Evolutionary conservation across 2,113 vertebrate species (phyloP).

Genomic region (Donacobius atricapilla): DNA sequence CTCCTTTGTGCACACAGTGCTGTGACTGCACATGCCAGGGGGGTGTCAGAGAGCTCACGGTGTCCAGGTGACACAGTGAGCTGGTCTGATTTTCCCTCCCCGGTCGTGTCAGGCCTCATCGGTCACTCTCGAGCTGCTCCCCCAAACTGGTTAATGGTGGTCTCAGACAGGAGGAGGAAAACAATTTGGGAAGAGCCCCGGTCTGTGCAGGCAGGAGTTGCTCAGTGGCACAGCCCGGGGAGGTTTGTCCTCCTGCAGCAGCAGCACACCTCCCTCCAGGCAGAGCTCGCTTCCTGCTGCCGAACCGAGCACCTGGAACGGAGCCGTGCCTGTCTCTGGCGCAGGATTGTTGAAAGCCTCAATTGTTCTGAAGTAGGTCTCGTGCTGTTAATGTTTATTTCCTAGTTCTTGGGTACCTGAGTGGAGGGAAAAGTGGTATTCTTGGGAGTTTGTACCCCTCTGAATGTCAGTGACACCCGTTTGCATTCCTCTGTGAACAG

Average conservation of each 20-base stretch:
- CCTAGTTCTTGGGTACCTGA: not conserved
- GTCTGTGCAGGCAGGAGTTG: not conserved
- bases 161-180: not conserved
- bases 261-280: not conserved
- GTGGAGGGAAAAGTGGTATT: not conserved
- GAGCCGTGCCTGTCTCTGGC: not conserved
- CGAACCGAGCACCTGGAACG: accelerated
- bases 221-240: not conserved
- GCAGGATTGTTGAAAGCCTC: not conserved
- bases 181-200: not conserved
- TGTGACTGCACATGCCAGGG: not conserved
- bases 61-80: not conserved
- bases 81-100: not conserved
- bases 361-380: not conserved
- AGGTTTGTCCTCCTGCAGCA: not conserved
- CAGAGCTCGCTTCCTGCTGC: not conserved
- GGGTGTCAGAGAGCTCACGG: accelerated
- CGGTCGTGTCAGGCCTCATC: accelerated
- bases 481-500: not conserved
- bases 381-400: not conserved
- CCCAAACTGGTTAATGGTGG: not conserved
- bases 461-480: not conserved
- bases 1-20: accelerated
- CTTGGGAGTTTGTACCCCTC: not conserved
- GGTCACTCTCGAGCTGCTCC: not conserved